Evolutionary conservation across 2,113 vertebrate species (phyloP).

Genomic region (Menidia beryllina): DNA sequence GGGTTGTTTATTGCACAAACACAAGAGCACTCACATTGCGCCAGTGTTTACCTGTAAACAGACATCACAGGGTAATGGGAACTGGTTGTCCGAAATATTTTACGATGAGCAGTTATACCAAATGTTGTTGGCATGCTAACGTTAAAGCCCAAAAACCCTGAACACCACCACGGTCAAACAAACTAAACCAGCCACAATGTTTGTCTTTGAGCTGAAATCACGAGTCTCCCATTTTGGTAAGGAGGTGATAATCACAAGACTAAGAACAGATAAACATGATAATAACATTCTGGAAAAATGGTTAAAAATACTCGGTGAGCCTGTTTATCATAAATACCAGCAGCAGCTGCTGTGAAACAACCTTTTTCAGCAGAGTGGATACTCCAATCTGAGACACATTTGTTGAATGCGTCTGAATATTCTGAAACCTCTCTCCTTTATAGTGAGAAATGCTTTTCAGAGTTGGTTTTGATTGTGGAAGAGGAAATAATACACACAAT

Average conservation of each 20-base stretch:
- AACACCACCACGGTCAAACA: conserved; percentile 2
- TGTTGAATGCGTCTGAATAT: not conserved
- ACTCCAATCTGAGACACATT: conserved; percentile 34
- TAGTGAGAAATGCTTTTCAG: conserved; percentile 34
- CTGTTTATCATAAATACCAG: conserved; percentile 69
- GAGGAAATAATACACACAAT: conserved; percentile 11
- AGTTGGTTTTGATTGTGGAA: conserved; percentile 17
- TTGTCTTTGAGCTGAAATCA: conserved; percentile 62
- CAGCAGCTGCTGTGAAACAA: conserved; percentile 60
- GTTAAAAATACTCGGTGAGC: conserved; percentile 69
- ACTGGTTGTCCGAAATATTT: conserved; percentile 27
- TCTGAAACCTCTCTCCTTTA: conserved; percentile 26
- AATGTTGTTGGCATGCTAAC: conserved; percentile 7
- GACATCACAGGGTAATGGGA: conserved; percentile 33
- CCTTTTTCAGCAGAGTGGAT: conserved; percentile 49
- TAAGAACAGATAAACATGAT: conserved; percentile 63
- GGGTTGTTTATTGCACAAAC: conserved; percentile 81
- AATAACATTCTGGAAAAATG: conserved; percentile 63
- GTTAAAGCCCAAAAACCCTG: conserved; percentile 13
- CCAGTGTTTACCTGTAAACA: conserved; percentile 79
- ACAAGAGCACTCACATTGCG: conserved; percentile 52
- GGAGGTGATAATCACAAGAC: conserved; percentile 75
- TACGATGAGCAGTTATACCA: not conserved
- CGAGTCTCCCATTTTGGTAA: conserved; percentile 63
- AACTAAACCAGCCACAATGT: conserved; percentile 50